Evolutionary conservation across 2,113 vertebrate genomes (phyloP), one percentile per base, ranked within the genome.

Genomic region (Alouatta palliata): DNA sequence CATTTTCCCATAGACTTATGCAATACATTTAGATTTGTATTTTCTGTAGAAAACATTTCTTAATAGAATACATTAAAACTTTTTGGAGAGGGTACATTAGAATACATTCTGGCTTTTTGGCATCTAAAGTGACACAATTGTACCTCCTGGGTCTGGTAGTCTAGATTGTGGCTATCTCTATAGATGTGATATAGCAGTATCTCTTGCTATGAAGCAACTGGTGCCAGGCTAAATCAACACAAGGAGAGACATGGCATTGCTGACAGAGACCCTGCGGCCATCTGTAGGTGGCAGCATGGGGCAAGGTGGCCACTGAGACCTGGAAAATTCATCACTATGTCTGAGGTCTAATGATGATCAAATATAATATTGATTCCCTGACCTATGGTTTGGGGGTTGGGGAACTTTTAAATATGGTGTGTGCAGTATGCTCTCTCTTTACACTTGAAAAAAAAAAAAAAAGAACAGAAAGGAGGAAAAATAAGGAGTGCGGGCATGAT

Each of bases 401-500:
- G 20, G 68, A 54, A 23, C 30, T 32, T 27, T n/a, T 27, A 11
- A n/a, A 64, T 1, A 21, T 19, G 21, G 37, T 45, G 8, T 13
- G 27, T 6, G n/a, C 20, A 5, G 2, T n/a, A 2, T 6, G 23
- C 35, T 23, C 12, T 68, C n/a, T 75, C 49, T 52, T 79, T 32
- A 30, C 7, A 25, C 17, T 80, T 47, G 5, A 54, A 16, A 20
- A 61, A 56, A n/a, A 37, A 10, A 43, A 54, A 20, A 25, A 61
- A 56, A n/a, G 45, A 11, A 45, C 3, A 27, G 52, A 40, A 27
- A 54, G 30, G 40, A 66, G 32, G 16, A 25, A 17, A 32, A 6
- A 45, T 30, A 23, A 45, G 10, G 6, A 19, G 10, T 7, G 4
- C 4, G 0, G 0, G 3, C 4, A 4, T 40, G 43, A 27, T n/a